Evolutionary conservation across 2,797 vertebrate genomes (phyloP), one percentile per base, ranked within the genome.

Genomic region (Varecia variegata): DNA sequence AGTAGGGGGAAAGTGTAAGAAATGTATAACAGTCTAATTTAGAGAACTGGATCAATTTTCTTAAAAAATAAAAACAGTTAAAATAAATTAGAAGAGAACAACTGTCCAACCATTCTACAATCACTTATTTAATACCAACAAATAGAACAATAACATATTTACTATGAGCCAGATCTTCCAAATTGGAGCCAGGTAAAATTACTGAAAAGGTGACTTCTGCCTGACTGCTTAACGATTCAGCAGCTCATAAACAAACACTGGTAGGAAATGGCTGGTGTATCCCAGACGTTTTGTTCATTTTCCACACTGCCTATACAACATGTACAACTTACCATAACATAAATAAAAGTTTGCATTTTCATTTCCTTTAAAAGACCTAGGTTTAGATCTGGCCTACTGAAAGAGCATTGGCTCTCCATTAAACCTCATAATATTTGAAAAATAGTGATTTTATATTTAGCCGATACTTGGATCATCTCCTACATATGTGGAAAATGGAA

Each of bases 401-500:
- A 32, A 25, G 27, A 38, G 60, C 4, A 14, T 40, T 23, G 32
- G 12, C 14, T 80, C 43, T 43, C 27, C 4, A 7, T 21, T 60
- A 40, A 40, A 62, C 1, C 10, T 20, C 80, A 40, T 40, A n/a
- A 50, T 40, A 70, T 62, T 80, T 68, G n/a, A 67, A n/a, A 80
- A 74, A 70, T 0, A 23, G 45, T 21, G 58, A 70, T 76, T 81
- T 94, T 70, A 56, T 40, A 76, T 76, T 81, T 56, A 25, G 56
- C 62, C 52, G 58, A 47, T 13, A 54, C 18, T 12, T 25, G 62
- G 58, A 70, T 47, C 30, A 43, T 52, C 67, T 3, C n/a, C 79
- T 7, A 9, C 11, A 27, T 23, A 7, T 12, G 30, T 45, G 47
- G 74, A 52, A 94, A 92, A 73, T 32, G 60, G 54, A 94, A 96